phyloP scores from a whole-genome alignment of 2,113 vertebrate species.

The Romanogobio albipinnatus region DNA sequence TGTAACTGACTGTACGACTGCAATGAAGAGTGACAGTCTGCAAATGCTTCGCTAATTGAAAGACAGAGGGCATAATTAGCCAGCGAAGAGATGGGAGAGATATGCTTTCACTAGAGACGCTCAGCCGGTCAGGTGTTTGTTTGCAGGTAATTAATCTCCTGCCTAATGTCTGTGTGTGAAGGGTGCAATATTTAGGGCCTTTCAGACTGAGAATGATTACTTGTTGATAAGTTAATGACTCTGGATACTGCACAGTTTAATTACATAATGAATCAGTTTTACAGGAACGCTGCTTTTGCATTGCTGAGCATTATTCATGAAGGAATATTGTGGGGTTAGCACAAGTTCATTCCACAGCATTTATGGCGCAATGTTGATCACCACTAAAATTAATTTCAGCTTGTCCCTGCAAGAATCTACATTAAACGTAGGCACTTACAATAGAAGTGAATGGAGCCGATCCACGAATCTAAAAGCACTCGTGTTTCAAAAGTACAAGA shows the following conservation, averaged over 20 bases:
- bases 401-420: background rate
- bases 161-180: conserved; percentile 30
- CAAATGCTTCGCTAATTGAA: conserved; percentile 51
- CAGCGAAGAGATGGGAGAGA: conserved; percentile 40
- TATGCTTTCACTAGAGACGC: conserved; percentile 26
- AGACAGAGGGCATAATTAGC: conserved; percentile 55
- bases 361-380: background rate
- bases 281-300: conserved; percentile 20
- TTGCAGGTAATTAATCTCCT: conserved; percentile 53
- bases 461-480: background rate
- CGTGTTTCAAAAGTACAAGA: background rate
- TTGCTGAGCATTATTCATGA: background rate
- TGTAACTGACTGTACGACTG: conserved; percentile 10
- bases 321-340: background rate
- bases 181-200: conserved; percentile 28
- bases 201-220: conserved; percentile 43
- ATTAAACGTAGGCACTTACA: background rate
- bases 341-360: background rate
- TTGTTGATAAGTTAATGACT: conserved; percentile 43
- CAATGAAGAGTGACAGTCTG: conserved; percentile 45
- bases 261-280: conserved; percentile 48
- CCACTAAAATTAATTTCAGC: too few relatives aligned
- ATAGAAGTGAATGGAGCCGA: background rate
- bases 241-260: conserved; percentile 26
- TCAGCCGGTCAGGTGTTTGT: conserved; percentile 51